Evolutionary conservation across 2,888 invertebrate species (phyloP).

Genomic region (Nebria salina): DNA sequence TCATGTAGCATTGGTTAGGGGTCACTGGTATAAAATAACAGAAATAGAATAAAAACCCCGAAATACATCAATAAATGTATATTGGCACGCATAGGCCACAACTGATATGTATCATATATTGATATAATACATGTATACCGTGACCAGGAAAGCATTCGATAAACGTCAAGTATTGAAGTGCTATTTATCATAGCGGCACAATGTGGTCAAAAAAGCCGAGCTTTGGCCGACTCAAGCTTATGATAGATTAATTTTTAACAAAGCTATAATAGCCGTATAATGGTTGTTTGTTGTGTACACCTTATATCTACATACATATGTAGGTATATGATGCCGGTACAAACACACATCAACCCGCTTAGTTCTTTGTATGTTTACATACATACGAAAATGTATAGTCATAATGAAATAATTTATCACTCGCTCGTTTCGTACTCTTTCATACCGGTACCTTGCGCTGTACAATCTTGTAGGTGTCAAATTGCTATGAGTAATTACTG

Average conservation of each 20-base stretch:
- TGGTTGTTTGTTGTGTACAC: constrained; percentile 39
- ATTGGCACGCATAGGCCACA: too few relatives aligned
- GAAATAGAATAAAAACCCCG: too few relatives aligned
- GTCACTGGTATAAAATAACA: too few relatives aligned
- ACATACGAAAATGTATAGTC: constrained; percentile 49
- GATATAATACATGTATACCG: not conserved
- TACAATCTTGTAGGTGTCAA: not conserved
- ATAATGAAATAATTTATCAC: constrained; percentile 50
- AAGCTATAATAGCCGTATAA: constrained; percentile 8
- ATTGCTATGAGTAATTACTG: not conserved
- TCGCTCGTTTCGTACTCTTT: not conserved
- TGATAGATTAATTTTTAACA: not conserved
- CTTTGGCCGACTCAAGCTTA: not conserved
- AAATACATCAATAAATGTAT: too few relatives aligned
- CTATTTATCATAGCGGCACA: not conserved
- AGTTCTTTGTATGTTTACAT: constrained; percentile 47
- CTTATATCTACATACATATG: not conserved
- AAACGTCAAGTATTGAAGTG: not conserved
- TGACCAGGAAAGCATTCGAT: not conserved
- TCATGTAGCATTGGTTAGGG: too few relatives aligned
- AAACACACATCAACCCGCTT: not conserved
- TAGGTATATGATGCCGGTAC: too few relatives aligned
- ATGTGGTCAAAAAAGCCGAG: not conserved
- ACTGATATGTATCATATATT: too few relatives aligned
- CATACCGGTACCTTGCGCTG: not conserved